These are phyloP conservation scores for Leptinotarsa lineolata DNA, from an alignment of 1,140 invertebrate genomes.

Conservation along the genomic window DNA sequence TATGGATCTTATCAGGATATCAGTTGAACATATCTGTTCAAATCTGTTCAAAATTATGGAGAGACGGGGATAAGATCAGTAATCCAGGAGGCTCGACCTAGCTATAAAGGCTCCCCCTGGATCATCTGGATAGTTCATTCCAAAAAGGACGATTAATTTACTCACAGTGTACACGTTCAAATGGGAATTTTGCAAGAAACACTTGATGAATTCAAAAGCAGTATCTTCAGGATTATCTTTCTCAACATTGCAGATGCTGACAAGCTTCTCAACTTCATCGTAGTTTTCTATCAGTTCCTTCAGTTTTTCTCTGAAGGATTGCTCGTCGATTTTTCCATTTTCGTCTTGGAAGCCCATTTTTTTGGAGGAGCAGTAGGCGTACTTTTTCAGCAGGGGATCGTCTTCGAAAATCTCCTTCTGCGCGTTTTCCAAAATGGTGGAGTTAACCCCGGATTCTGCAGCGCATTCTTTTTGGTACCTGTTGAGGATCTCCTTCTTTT, in stretches of 20 bases:
- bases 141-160: too few relatives aligned
- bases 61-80: too few relatives aligned
- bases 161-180: too few relatives aligned
- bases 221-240: constrained; percentile 52
- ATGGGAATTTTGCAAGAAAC: constrained; percentile 47
- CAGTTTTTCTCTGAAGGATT: constrained; percentile 40
- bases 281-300: constrained; percentile 54
- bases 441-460: constrained; percentile 51
- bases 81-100: too few relatives aligned
- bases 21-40: too few relatives aligned
- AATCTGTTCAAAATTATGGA: too few relatives aligned
- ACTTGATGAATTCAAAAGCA: constrained; percentile 57
- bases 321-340: constrained; percentile 54
- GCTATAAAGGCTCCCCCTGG: too few relatives aligned
- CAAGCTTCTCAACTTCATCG: constrained; percentile 52
- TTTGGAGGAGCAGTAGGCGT: constrained; percentile 56
- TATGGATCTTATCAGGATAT: too few relatives aligned
- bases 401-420: constrained; percentile 55
- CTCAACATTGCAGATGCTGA: too few relatives aligned
- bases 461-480: constrained; percentile 52
- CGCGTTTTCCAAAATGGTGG: constrained; percentile 51
- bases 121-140: too few relatives aligned
- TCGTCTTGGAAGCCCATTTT: constrained; percentile 52
- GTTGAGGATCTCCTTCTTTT: constrained; percentile 34
- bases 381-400: constrained; percentile 52